Percentiles rank a stretch among this genome's conserved stretches.
Evolutionary conservation across 30 jellyfish, hydroid and myxozoan genomes (phyloP).

Genomic region (Calvadosia cruxmelitensis): DNA sequence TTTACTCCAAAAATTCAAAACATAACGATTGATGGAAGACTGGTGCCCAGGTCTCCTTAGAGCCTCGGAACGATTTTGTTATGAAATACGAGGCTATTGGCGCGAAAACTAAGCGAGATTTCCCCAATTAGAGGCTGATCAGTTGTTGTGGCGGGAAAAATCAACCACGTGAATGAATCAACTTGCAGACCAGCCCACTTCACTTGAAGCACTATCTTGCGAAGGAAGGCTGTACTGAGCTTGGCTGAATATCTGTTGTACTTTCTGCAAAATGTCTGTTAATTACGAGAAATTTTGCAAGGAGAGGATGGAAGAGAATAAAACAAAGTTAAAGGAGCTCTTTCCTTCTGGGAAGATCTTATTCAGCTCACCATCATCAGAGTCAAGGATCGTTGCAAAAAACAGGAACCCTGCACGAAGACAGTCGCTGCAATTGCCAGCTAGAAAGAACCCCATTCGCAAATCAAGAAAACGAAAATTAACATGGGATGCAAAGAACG

Average conservation of each 20-base stretch:
- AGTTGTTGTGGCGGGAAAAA: background rate
- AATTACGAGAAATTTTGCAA: conserved; percentile 42
- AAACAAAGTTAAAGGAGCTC: conserved; percentile 43
- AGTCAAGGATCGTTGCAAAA: background rate
- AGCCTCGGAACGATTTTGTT: too few relatives aligned
- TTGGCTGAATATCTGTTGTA: too few relatives aligned
- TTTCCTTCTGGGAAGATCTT: conserved; percentile 52
- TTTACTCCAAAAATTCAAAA: too few relatives aligned
- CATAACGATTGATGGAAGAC: too few relatives aligned
- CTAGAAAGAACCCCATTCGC: background rate
- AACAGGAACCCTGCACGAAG: background rate
- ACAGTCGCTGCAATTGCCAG: background rate
- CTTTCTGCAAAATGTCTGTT: background rate
- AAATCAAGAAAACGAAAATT: background rate
- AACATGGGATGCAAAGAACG: conserved; percentile 1
- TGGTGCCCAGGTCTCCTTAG: too few relatives aligned
- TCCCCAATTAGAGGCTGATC: too few relatives aligned
- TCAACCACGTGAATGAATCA: background rate
- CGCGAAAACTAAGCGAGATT: too few relatives aligned
- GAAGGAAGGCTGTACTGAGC: too few relatives aligned
- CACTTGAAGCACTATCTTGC: too few relatives aligned
- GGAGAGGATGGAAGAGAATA: conserved; percentile 48
- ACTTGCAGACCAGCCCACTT: too few relatives aligned
- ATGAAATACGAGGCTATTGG: too few relatives aligned
- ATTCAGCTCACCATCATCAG: background rate